Base-by-base conservation (phyloP, 1,140 invertebrate genomes). In the Carposina sasakii region DNA sequence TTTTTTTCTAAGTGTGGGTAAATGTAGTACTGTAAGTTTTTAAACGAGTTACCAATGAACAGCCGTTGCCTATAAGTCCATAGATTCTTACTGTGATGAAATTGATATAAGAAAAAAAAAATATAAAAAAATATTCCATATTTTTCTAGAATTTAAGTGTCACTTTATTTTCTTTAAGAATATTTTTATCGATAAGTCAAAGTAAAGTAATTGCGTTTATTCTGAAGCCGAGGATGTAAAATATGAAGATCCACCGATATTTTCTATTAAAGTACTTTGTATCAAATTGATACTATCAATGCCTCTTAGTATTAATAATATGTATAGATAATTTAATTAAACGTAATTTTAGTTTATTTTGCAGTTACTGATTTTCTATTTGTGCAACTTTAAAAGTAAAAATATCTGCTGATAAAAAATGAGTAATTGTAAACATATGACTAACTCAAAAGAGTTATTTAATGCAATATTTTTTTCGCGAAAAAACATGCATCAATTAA, bases 221-320 rank as follows among this genome's bases (percentile, higher is more conserved):
- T n/a, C n/a, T n/a, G n/a, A n/a, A n/a, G n/a, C n/a, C n/a, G n/a
- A 28, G 50, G 47, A 46, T 13, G 16, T 22, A 19, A 52, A 51
- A 54, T n/a, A 59, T 48, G 48, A 48, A 53, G 53, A 3, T 52
- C 57, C 57, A 59, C 57, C 57, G 57, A 59, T 48, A n/a, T 20
- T 45, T 45, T 45, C 44, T 48, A 48, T 57, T 46, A 36, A 43
- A 37, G 19, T 50, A 50, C 20, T 22, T 16, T 30, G 17, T 50
- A 42, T 49, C 39, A 33, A 15, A 42, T 22, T 37, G 4, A 17
- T 48, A 40, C 24, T 39, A 39, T 39, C 22, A 39, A n/a, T n/a
- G n/a, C n/a, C n/a, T n/a, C 24, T 28, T 39, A 39, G 4, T 33
- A 8, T 8, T 33, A 33, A 5, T n/a, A 39, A 12, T 21, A 2